Percentiles rank a stretch among this genome's conserved stretches.
phyloP scores from a whole-genome alignment of 2,113 vertebrate genomes.

The Sorex fumeus region DNA sequence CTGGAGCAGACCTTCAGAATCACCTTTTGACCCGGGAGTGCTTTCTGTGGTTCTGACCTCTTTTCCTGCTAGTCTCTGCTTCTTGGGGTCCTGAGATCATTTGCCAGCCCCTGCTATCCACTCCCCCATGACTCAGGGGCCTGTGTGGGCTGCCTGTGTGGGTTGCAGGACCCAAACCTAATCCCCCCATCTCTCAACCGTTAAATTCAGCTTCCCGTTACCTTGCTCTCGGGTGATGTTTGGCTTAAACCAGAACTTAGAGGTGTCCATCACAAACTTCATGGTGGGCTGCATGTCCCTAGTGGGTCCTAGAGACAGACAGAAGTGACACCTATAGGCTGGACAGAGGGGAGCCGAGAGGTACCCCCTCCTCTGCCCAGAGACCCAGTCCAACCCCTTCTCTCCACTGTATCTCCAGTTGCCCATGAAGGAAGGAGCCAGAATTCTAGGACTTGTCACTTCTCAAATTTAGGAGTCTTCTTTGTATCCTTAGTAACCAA shows the following conservation, averaged over 20 bases:
- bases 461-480: not conserved
- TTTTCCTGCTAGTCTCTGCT: not conserved
- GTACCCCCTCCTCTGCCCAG: not conserved
- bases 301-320: conserved; percentile 81
- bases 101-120: not conserved
- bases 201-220: conserved; percentile 72
- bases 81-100: not conserved
- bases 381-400: not conserved
- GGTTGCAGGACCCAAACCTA: not conserved
- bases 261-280: conserved; percentile 98
- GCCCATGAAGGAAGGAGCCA: not conserved
- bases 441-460: not conserved
- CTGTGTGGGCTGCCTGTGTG: too few relatives aligned
- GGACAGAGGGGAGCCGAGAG: not conserved
- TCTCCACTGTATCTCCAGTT: not conserved
- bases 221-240: conserved; percentile 93
- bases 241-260: conserved; percentile 96
- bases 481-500: conserved; percentile 47
- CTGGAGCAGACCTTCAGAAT: not conserved
- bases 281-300: conserved; percentile 92
- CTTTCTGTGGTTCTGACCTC: not conserved
- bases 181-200: not conserved
- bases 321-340: conserved; percentile 17
- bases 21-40: conserved; percentile 1
- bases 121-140: not conserved